These are phyloP conservation scores for Mamestra brassicae DNA, from an alignment of 2,888 invertebrate genomes.

Conservation along the genomic window DNA sequence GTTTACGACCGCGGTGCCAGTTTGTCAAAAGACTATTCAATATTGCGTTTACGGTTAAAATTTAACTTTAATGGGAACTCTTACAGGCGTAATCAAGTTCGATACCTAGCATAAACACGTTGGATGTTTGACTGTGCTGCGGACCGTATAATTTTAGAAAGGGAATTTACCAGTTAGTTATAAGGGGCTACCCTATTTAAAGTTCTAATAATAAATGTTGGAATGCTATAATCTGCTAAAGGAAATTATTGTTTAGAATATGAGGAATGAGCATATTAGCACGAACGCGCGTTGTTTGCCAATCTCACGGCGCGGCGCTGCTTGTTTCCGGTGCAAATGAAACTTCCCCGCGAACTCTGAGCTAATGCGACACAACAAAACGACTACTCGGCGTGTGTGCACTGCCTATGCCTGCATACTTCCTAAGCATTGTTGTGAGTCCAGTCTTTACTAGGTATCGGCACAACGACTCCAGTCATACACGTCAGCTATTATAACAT, in stretches of 20 bases:
- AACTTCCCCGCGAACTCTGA: constrained; percentile 66
- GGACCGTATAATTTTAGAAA: constrained; percentile 27
- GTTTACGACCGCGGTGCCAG: constrained; percentile 84
- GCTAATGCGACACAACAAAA: constrained; percentile 69
- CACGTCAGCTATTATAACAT: constrained; percentile 8
- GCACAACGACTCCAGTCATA: constrained; percentile 9
- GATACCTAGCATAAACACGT: constrained; percentile 41
- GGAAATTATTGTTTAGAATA: constrained; percentile 75
- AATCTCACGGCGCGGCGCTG: constrained; percentile 81
- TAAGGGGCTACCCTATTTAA: constrained; percentile 31
- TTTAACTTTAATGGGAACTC: constrained; percentile 64
- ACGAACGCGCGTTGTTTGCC: constrained; percentile 79
- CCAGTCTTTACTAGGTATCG: constrained; percentile 4
- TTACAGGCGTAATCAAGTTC: constrained; percentile 38
- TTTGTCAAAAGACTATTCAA: constrained; percentile 81
- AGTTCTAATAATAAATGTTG: constrained; percentile 49
- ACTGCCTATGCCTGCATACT: constrained; percentile 20
- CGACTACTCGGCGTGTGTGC: constrained; percentile 36
- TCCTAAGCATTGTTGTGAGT: constrained; percentile 14
- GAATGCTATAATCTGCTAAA: constrained; percentile 65
- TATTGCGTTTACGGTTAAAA: constrained; percentile 70
- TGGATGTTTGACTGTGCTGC: constrained; percentile 32
- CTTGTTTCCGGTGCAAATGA: constrained; percentile 79
- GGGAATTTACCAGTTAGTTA: constrained; percentile 28
- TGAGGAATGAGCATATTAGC: constrained; percentile 77